phyloP scores from a whole-genome alignment of 2,113 vertebrate genomes.

The Scatophagus argus region DNA sequence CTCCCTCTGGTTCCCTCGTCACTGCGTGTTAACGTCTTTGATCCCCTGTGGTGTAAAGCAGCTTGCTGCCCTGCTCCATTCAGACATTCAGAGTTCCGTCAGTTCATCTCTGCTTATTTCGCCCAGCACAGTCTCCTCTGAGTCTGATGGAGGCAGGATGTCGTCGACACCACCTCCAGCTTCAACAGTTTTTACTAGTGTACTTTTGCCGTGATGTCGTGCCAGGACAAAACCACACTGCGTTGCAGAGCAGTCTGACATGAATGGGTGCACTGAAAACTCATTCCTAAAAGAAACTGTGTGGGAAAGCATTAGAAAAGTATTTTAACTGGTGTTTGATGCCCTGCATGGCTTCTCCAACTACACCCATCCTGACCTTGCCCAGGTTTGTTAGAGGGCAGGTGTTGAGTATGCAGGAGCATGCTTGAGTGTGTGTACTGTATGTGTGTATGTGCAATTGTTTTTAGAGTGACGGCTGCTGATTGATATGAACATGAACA shows the following conservation, averaged over 20 bases:
- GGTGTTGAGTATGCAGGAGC: slow-evolving; percentile 42
- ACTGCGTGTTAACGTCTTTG: slow-evolving; percentile 38
- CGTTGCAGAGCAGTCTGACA: neutral
- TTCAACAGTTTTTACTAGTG: slow-evolving; percentile 20
- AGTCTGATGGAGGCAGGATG: neutral
- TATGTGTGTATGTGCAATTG: slow-evolving; percentile 31
- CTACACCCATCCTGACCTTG: slow-evolving; percentile 56
- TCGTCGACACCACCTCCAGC: slow-evolving; percentile 22
- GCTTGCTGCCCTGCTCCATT: slow-evolving; percentile 19
- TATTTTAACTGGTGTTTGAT: slow-evolving; percentile 64
- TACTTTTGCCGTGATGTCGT: slow-evolving; percentile 30
- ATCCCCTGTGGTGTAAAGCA: slow-evolving; percentile 41
- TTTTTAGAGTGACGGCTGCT: slow-evolving; percentile 75
- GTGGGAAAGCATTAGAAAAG: slow-evolving; percentile 52
- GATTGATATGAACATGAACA: slow-evolving; percentile 69
- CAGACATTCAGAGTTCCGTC: slow-evolving; percentile 13
- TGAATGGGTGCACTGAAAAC: slow-evolving; percentile 46
- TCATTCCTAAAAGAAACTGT: slow-evolving; percentile 52
- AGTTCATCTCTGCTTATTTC: neutral
- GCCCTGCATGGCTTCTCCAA: slow-evolving; percentile 74
- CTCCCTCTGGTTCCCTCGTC: slow-evolving; percentile 27
- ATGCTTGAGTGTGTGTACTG: slow-evolving; percentile 35
- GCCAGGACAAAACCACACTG: slow-evolving; percentile 42
- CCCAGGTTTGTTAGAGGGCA: slow-evolving; percentile 43
- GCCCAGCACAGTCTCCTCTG: slow-evolving; percentile 17